Base-by-base conservation (phyloP, 1,140 invertebrate species). In the Homarus americanus region DNA sequence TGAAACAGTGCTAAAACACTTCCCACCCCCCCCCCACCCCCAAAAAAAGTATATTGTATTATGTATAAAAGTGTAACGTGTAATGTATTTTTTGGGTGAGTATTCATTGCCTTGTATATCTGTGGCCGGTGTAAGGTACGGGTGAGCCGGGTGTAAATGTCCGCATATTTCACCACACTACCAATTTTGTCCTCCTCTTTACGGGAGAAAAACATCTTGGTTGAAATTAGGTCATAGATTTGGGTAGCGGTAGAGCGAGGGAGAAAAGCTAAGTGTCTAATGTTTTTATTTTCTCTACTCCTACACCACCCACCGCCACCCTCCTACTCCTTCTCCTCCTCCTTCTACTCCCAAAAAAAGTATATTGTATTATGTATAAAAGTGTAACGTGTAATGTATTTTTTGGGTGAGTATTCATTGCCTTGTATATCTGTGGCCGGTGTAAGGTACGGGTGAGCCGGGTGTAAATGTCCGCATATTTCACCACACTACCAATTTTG, bases 131-230 rank as follows among this genome's bases (percentile, higher is more conserved):
- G 63, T 69, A 69, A 69, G 63, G 63, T 24, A 69, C 10, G 36
- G 41, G 41, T 7, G 73, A 9, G 28, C 15, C 17, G 28, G 44
- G 76, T 63, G 82, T 83, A 83, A 83, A 69, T 83, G 82, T 63
- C 53, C 12, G 38, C 34, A 40, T 83, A 83, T 83, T 40, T 83
- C 82, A 83, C 4, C 40, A 66, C 32, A 20, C 53, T 40, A 83
- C 82, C 82, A 83, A 83, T 83, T 83, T 83, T 83, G 82, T 83
- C 58, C 82, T 83, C 82, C n/a, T n/a, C n/a, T 69, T 83, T 69
- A 83, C 53, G 40, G 58, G 69, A 63, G 82, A 40, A 83, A 83
- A 83, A 83, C 82, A 83, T 83, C 82, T 63, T 66, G 34, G 53
- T 63, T 12, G 82, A 83, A 83, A 83, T 83, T 83, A 83, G 82